These are phyloP conservation scores for Anhinga anhinga DNA, from an alignment of 2,113 vertebrate species.

Conservation along the genomic window DNA sequence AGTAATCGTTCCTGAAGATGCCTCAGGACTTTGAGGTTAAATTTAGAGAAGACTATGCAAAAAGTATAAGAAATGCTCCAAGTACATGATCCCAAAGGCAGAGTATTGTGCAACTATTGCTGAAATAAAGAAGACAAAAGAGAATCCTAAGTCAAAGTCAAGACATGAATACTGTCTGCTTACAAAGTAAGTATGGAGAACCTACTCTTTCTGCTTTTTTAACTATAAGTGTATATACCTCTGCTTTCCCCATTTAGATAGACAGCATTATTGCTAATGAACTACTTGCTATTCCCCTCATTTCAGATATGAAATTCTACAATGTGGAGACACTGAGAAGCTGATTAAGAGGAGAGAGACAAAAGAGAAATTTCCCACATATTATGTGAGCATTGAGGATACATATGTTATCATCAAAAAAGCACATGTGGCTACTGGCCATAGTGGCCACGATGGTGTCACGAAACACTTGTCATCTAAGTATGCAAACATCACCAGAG, in stretches of 20 bases:
- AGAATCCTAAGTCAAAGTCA: background rate
- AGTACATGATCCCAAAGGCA: background rate
- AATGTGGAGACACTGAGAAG: background rate
- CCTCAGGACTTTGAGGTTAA: background rate
- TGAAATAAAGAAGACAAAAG: background rate
- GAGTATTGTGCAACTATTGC: background rate
- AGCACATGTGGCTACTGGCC: too few relatives aligned
- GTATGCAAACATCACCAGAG: background rate
- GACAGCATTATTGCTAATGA: background rate
- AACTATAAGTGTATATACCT: too few relatives aligned
- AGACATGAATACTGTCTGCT: background rate
- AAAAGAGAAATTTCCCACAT: background rate
- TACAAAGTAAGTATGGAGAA: background rate
- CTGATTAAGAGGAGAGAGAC: background rate
- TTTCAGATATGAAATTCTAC: background rate
- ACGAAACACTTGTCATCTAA: background rate
- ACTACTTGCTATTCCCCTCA: background rate
- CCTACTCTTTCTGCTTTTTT: background rate
- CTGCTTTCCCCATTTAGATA: background rate
- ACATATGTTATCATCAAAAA: background rate
- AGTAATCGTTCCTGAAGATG: background rate
- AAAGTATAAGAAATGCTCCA: background rate
- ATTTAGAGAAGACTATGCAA: background rate
- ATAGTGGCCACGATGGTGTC: rapidly evolving
- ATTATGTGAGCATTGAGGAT: rapidly evolving